Base-by-base conservation (phyloP, 2,113 vertebrate species). In the Synodontis membranacea region DNA sequence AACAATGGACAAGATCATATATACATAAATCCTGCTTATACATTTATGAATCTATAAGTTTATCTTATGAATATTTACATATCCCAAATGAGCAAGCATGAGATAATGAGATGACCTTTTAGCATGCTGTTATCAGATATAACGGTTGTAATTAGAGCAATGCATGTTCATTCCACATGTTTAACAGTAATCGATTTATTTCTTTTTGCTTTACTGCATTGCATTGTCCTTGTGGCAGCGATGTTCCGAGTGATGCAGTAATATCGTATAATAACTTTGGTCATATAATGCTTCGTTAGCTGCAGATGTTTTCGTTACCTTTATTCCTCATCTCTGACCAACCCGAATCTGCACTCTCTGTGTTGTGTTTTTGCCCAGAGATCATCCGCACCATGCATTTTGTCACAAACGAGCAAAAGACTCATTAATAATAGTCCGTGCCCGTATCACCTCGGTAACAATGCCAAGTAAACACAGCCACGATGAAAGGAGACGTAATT, bases 361-460 rank as follows among this genome's bases (percentile, higher is more conserved):
- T 31, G 3, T 34, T 62, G 0, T 79, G 48, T 78, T 15, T 17
- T 56, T 52, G 25, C 14, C n/a, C 48, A 23, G 58, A 83, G n/a
- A 25, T 78, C 9, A 34, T 37, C 56, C 52, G 21, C 58, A 66
- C 19, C 54, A 56, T 74, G 64, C 72, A 42, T 62, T 60, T 79
- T 83, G 31, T 31, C 84, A 74, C 54, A 48, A 50, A 80, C 54
- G 28, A 58, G 34, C 46, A 64, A 60, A 74, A 80, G n/a, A 70
- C 82, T 88, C 58, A 79, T 88, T 52, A 81, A 44, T 23, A 34
- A n/a, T 64, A 42, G 28, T 48, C 25, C 9, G 11, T 80, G 76
- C 72, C 2, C 58, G 72, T 84, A 75, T 86, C 25, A 80, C 72
- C 78, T 84, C 19, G 37, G 84, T 80, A 80, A 17, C 25, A 37